Evolutionary conservation across 1,140 invertebrate genomes (phyloP).

Genomic region (Anastrepha ludens): DNA sequence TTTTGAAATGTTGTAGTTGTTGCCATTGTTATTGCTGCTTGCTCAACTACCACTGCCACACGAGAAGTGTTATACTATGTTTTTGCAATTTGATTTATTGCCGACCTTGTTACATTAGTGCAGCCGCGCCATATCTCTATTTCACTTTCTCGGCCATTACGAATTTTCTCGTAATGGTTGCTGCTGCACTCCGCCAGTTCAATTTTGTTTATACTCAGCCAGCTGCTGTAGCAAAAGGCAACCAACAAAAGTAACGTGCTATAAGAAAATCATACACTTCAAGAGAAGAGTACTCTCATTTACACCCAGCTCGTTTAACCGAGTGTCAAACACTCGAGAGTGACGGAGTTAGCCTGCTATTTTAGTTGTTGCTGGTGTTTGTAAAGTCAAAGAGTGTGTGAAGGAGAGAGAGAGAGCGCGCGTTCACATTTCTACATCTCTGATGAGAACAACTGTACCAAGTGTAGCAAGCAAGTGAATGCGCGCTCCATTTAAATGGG

Average conservation of each 20-base stretch:
- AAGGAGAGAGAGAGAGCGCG: neutral
- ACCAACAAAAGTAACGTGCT: slow-evolving; percentile 11
- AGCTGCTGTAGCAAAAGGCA: neutral
- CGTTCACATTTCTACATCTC: neutral
- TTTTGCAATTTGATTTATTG: slow-evolving; percentile 70
- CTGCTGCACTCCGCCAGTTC: slow-evolving; percentile 24
- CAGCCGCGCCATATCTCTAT: slow-evolving; percentile 73
- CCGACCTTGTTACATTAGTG: slow-evolving; percentile 74
- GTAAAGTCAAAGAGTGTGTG: neutral
- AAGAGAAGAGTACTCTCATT: slow-evolving; percentile 40
- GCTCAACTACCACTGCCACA: neutral
- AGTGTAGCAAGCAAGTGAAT: neutral
- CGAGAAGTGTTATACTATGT: slow-evolving; percentile 20
- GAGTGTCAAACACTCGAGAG: neutral
- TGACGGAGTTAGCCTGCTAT: slow-evolving; percentile 17
- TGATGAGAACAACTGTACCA: slow-evolving; percentile 12
- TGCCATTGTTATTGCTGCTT: neutral
- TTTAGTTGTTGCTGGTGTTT: neutral
- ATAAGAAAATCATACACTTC: slow-evolving; percentile 8
- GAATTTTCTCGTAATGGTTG: slow-evolving; percentile 64
- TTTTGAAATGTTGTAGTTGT: neutral
- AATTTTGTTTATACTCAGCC: neutral
- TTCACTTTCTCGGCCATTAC: slow-evolving; percentile 68
- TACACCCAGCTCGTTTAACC: neutral
- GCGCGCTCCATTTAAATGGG: slow-evolving; percentile 48